These are phyloP conservation scores for Chloroclysta siterata DNA, from an alignment of 2,888 invertebrate species.

Conservation along the genomic window DNA sequence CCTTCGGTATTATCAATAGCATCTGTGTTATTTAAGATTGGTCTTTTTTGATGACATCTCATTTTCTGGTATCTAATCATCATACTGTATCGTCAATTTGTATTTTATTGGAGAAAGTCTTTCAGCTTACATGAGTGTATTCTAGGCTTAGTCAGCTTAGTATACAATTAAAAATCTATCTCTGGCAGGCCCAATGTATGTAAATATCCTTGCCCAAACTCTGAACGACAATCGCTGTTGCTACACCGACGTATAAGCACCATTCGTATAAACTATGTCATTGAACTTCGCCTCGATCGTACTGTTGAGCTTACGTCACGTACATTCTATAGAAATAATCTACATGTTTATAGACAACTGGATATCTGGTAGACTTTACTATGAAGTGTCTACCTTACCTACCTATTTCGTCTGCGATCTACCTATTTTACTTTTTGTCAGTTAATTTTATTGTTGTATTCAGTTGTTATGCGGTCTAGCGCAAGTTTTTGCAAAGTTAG, in stretches of 20 bases:
- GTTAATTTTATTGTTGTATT: not conserved
- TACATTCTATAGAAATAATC: slow-evolving; percentile 9
- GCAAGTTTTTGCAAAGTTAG: too few species aligned
- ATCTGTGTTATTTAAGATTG: not conserved
- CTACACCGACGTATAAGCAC: slow-evolving; percentile 4
- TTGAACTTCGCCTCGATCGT: slow-evolving; percentile 28
- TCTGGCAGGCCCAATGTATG: not conserved
- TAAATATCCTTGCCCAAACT: not conserved
- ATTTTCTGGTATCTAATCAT: not conserved
- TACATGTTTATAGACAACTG: not conserved
- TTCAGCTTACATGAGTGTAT: too few species aligned
- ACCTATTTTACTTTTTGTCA: too few species aligned
- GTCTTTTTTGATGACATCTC: not conserved
- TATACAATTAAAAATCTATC: too few species aligned
- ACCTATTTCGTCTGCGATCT: not conserved
- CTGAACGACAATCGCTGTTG: not conserved
- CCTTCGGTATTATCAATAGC: not conserved
- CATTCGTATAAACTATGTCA: slow-evolving; percentile 26
- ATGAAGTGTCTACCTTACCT: not conserved
- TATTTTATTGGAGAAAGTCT: too few species aligned
- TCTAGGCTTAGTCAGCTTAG: too few species aligned
- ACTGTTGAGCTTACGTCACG: slow-evolving; percentile 22
- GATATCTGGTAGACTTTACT: slow-evolving; percentile 2
- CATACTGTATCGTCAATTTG: too few species aligned
- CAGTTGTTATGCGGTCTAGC: too few species aligned